A percentile compares a stretch with the other conserved stretches of the same genome.
Evolutionary conservation across 2,888 invertebrate genomes (phyloP).

Genomic region (Spilosoma lubricipeda): DNA sequence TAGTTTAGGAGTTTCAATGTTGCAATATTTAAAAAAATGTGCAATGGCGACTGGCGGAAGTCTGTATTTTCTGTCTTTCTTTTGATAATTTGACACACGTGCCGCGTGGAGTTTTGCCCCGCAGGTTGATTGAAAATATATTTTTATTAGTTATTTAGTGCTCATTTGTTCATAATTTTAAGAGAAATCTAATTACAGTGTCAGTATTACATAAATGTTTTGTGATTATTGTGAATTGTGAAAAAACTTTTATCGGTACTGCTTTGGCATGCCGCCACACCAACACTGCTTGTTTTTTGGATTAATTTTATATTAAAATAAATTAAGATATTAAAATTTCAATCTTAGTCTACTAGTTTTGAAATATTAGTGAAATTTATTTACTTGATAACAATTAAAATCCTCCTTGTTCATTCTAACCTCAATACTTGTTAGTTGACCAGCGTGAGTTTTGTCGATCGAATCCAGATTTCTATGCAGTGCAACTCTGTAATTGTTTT

Average conservation of each 20-base stretch:
- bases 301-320: background rate
- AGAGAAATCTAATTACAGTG: slow-evolving; percentile 59
- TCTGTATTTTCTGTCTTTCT: slow-evolving; percentile 76
- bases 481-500: background rate
- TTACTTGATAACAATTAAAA: background rate
- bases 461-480: background rate
- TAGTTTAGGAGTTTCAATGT: slow-evolving; percentile 38
- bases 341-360: background rate
- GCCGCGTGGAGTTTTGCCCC: slow-evolving; percentile 86
- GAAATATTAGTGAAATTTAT: background rate
- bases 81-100: slow-evolving; percentile 85
- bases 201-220: slow-evolving; percentile 54
- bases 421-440: slow-evolving; percentile 31
- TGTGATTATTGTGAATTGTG: slow-evolving; percentile 69
- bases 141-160: slow-evolving; percentile 63
- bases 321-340: background rate
- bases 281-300: slow-evolving; percentile 48
- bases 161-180: slow-evolving; percentile 51
- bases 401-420: slow-evolving; percentile 45
- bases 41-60: slow-evolving; percentile 79
- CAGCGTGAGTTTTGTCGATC: background rate
- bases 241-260: slow-evolving; percentile 46
- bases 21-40: slow-evolving; percentile 62
- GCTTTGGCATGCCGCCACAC: slow-evolving; percentile 67
- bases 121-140: slow-evolving; percentile 78